Evolutionary conservation across 2,888 invertebrate genomes (phyloP), one percentile per base, ranked within the genome.

Genomic region (Microctonus brassicae): DNA sequence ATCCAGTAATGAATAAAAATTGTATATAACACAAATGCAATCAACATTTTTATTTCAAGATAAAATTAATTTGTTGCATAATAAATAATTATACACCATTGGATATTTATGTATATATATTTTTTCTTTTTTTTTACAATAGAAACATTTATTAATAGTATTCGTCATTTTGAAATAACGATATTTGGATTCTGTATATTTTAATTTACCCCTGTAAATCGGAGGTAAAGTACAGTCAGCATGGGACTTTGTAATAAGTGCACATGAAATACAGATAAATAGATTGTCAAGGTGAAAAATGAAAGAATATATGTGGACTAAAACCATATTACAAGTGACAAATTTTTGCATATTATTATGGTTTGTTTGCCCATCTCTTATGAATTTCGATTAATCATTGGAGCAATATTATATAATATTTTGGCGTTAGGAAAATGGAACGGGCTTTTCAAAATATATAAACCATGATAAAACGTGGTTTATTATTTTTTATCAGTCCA

Each of bases 71-170:
- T n/a, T n/a, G n/a, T n/a, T n/a, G n/a, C n/a, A n/a, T n/a, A n/a
- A n/a, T n/a, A n/a, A n/a, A n/a, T n/a, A n/a, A n/a, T n/a, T n/a
- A n/a, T n/a, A n/a, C n/a, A n/a, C 24, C 6, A 47, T 34, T 55
- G 7, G 29, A 29, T 29, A 7, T 29, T 29, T 7, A 29, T 5
- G 29, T 29, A 7, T 29, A 29, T 29, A 7, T 29, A 29, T 29
- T 29, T 29, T 29, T 29, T 29, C 13, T 55, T 53, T 55, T 29
- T 72, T 55, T 77, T 77, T 83, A 83, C 83, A 84, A 85, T 85
- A 84, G 84, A 85, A 85, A 85, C 85, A 85, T 85, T 85, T 85
- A 85, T 85, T 85, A 76, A 80, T 83, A 83, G 82, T 81, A 78
- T 82, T 81, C 82, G 79, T 79, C 78, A 78, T 78, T 72, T 76